phyloP scores from a whole-genome alignment of 64 coral and sea anemone genomes.

The Dendrophyllia cribrosa region DNA sequence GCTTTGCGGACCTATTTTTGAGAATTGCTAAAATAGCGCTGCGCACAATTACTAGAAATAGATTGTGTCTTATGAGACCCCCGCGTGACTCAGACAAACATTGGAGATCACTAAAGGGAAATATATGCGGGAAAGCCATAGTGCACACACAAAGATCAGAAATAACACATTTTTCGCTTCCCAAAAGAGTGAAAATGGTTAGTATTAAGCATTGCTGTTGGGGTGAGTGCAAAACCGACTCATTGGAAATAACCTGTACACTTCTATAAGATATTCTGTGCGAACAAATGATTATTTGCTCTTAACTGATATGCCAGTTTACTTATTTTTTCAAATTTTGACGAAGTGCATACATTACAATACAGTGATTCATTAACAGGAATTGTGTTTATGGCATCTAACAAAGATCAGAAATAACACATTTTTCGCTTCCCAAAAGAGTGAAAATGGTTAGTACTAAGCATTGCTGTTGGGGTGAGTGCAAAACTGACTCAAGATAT shows the following conservation, averaged over 20 bases:
- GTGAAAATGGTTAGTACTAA: slow-evolving; percentile 70
- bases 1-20: too few relatives aligned
- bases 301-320: too few relatives aligned
- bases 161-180: too few relatives aligned
- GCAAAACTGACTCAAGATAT: slow-evolving; percentile 76
- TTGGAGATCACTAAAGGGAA: background rate
- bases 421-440: slow-evolving; percentile 16
- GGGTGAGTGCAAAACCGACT: slow-evolving; percentile 67
- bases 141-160: slow-evolving; percentile 1
- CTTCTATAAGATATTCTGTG: too few relatives aligned
- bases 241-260: background rate
- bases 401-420: slow-evolving; percentile 4
- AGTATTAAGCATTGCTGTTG: slow-evolving; percentile 71
- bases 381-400: too few relatives aligned
- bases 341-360: too few relatives aligned
- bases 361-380: too few relatives aligned
- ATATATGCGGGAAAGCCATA: slow-evolving; percentile 6
- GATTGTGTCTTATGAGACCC: slow-evolving; percentile 40
- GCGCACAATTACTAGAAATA: slow-evolving; percentile 69
- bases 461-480: slow-evolving; percentile 78
- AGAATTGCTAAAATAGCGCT: too few relatives aligned
- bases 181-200: slow-evolving; percentile 38
- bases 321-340: too few relatives aligned
- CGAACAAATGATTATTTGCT: too few relatives aligned
- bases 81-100: slow-evolving; percentile 73